These are phyloP conservation scores for Loris lydekkerianus DNA, from an alignment of 2,797 vertebrate genomes.

Conservation along the genomic window DNA sequence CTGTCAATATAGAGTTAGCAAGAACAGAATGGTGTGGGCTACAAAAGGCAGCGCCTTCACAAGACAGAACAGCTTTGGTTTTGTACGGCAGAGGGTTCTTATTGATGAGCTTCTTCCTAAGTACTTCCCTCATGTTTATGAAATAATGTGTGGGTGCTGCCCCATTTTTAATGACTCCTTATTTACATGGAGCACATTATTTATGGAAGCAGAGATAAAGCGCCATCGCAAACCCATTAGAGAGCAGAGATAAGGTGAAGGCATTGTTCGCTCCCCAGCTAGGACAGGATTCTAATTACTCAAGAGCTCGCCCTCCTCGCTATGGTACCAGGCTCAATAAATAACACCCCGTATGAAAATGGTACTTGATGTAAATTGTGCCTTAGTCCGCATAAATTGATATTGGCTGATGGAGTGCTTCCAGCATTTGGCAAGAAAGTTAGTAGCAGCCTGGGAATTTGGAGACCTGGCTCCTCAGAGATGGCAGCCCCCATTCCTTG, in stretches of 20 bases:
- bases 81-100: not conserved
- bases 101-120: not conserved
- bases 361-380: slow-evolving; percentile 70
- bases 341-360: slow-evolving; percentile 71
- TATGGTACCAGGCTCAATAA: slow-evolving; percentile 15
- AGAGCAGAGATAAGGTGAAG: slow-evolving; percentile 30
- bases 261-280: not conserved
- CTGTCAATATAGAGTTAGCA: accelerated
- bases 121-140: slow-evolving; percentile 59
- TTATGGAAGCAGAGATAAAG: slow-evolving; percentile 62
- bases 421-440: slow-evolving; percentile 83
- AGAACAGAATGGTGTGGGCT: not conserved
- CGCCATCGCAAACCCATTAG: slow-evolving; percentile 10
- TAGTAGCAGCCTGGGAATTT: slow-evolving; percentile 85
- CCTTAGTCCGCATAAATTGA: slow-evolving; percentile 76
- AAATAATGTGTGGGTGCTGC: slow-evolving; percentile 14
- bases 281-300: slow-evolving; percentile 68
- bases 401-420: slow-evolving; percentile 81
- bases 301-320: not conserved
- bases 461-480: slow-evolving; percentile 78
- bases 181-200: slow-evolving; percentile 55
- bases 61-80: not conserved
- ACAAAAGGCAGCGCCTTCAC: accelerated
- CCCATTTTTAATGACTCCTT: slow-evolving; percentile 59
- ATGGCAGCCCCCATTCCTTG: slow-evolving; percentile 82